Conservation (phyloP, 2,797 vertebrate species). For the Parauchenoglanis ngamensis region DNA sequence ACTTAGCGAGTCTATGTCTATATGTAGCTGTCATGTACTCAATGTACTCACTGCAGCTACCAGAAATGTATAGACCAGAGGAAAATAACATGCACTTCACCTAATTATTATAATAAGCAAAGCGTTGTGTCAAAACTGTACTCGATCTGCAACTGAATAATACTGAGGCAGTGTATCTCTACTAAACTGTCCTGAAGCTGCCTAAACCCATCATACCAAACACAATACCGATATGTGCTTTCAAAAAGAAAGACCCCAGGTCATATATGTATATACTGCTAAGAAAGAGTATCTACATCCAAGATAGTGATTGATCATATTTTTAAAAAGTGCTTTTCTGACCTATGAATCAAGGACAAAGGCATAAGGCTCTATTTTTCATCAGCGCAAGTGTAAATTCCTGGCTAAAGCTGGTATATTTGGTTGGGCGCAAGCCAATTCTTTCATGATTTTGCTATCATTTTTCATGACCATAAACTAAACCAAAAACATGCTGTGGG, state of each 20-base stretch:
- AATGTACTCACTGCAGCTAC: background rate
- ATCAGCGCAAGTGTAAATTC: background rate
- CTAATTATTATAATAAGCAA: background rate
- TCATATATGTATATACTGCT: background rate
- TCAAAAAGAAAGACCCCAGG: background rate
- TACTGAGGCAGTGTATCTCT: conserved; percentile 16
- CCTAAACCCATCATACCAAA: background rate
- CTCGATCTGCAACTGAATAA: conserved; percentile 23
- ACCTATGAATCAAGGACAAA: background rate
- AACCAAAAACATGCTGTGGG: background rate
- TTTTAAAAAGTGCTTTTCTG: background rate
- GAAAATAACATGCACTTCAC: conserved; percentile 20
- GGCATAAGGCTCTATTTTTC: background rate
- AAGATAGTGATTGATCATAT: background rate
- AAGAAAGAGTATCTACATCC: background rate
- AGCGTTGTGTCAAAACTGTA: background rate
- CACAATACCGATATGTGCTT: conserved; percentile 2
- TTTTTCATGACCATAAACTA: background rate
- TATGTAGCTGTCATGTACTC: background rate
- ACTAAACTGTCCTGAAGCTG: conserved; percentile 11
- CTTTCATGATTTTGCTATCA: background rate
- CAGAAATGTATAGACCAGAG: background rate
- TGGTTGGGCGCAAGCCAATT: background rate
- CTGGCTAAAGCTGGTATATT: background rate
- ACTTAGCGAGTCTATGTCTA: background rate